A percentile compares a stretch with the other conserved stretches of the same genome.
Conservation (phyloP, 2,113 vertebrate genomes). For the Alexandromys fortis region DNA sequence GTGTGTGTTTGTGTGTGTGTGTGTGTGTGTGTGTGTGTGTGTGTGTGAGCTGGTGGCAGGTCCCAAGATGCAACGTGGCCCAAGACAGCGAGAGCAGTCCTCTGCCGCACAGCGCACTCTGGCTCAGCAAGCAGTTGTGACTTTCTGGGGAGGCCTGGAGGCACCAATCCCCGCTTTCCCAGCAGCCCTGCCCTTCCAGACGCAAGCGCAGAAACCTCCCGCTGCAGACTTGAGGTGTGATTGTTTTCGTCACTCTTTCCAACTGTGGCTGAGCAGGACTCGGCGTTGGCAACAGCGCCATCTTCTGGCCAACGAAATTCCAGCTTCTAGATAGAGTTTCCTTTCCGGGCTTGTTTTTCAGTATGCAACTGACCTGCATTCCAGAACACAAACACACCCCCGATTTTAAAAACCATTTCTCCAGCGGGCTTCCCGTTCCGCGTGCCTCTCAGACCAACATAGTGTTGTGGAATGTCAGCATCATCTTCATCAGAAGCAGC, state of each 20-base stretch:
- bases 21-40: neutral
- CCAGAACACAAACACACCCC: neutral
- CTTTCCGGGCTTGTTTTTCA: neutral
- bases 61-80: neutral
- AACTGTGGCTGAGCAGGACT: neutral
- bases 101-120: neutral
- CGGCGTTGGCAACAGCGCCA: conserved; percentile 78
- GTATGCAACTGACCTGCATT: neutral
- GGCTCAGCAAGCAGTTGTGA: neutral
- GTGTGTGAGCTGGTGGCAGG: neutral
- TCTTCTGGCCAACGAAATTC: conserved; percentile 76
- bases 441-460: neutral
- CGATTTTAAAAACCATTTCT: neutral
- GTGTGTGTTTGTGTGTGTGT: neutral
- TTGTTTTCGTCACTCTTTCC: neutral
- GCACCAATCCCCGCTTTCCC: neutral
- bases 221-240: neutral
- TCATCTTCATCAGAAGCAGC: neutral
- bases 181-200: neutral
- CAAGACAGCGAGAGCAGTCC: neutral
- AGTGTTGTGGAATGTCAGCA: neutral
- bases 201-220: no score
- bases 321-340: neutral
- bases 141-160: neutral
- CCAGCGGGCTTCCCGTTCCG: neutral